Conservation (phyloP, 2,113 vertebrate species). For the Calidris pygmaea region DNA sequence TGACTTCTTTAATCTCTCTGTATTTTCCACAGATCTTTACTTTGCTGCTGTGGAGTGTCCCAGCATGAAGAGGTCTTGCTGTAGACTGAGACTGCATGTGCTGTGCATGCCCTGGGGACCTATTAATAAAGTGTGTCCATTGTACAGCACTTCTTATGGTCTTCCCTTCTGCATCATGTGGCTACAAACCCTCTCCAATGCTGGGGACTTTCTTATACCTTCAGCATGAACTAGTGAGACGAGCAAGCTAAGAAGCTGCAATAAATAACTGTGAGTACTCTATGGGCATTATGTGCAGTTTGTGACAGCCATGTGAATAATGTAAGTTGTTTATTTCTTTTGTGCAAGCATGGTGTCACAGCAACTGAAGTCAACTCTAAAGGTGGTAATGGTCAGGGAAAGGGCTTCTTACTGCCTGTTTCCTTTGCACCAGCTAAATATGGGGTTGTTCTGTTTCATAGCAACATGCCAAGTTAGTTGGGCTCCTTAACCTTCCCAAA, state of each 20-base stretch:
- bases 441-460: neutral
- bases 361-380: neutral
- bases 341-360: neutral
- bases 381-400: neutral
- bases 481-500: neutral
- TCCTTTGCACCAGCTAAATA: fast-evolving
- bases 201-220: neutral
- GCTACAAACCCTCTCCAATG: neutral
- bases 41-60: neutral
- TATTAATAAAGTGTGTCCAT: neutral
- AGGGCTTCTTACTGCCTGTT: neutral
- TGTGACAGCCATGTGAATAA: neutral
- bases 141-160: neutral
- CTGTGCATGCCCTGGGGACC: neutral
- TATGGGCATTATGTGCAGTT: neutral
- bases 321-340: neutral
- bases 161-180: neutral
- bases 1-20: neutral
- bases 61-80: neutral
- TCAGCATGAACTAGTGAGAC: neutral
- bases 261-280: neutral
- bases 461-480: neutral
- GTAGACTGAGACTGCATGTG: neutral
- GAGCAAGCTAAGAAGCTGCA: neutral
- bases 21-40: neutral